Base-by-base conservation (phyloP, 2,113 vertebrate species). In the Clupea harengus region DNA sequence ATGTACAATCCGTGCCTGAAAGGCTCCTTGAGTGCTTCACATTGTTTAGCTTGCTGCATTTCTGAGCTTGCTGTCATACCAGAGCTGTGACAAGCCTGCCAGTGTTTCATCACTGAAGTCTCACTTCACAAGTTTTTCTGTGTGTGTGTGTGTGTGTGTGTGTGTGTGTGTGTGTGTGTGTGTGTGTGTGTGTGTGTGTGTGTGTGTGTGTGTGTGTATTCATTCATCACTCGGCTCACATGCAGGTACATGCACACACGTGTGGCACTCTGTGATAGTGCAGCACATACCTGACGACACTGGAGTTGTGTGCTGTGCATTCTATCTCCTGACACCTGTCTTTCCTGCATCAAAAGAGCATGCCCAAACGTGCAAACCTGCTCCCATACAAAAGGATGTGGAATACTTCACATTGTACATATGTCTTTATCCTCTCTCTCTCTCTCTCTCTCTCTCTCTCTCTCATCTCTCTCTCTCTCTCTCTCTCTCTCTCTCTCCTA, bases 401-500 rank as follows among this genome's bases (percentile, higher is more conserved):
- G 44, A 54, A 50, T 32, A 13, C 47, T 54, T 45, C 25, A 28
- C 7, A 54, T 7, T 81, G 25, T 28, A 0, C 72, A 44, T 6
- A 32, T 28, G 72, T 78, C 25, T 72, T 72, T 13, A 32, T 32
- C 25, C 64, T 28, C 64, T 32, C 28, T 32, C 32, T 28, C 3
- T 20, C n/a, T 46, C 45, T 18, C 2, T 39, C 86, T 45, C 13
- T 47, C 32, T 45, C 54, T 83, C 45, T 57, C 39, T 46, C 45
- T 18, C 2, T 39, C 86, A n/a, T 45, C 13, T 47, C 32, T 45
- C 64, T 28, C 64, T 32, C 28, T 32, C 32, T 28, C 3, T 20
- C n/a, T 46, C 45, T 18, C 2, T 39, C 86, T 45, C 13, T 47
- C 32, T 45, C 54, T 83, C 45, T 57, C 39, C 3, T 15, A 95